Percentiles rank a stretch among this genome's conserved stretches.
Evolutionary conservation across 2,113 vertebrate species (phyloP).

Genomic region (Neolamprologus cancellatus): DNA sequence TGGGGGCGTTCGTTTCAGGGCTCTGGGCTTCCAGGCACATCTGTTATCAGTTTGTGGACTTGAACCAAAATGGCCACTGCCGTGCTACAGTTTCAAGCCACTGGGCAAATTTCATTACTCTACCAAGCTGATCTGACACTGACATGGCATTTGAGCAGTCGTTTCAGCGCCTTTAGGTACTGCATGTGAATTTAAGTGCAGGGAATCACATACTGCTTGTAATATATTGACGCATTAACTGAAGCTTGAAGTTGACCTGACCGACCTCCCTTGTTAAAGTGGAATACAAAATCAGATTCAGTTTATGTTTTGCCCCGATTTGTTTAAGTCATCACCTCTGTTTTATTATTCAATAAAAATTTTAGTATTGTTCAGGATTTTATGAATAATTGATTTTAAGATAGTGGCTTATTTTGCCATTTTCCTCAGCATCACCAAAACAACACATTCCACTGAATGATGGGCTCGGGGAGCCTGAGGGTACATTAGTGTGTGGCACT

Average conservation of each 20-base stretch:
- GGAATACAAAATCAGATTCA: neutral
- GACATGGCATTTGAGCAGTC: neutral
- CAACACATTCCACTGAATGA: neutral
- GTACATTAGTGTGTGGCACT: neutral
- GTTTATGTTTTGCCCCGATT: neutral
- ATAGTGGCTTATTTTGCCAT: neutral
- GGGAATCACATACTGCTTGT: neutral
- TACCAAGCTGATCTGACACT: neutral
- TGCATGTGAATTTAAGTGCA: neutral
- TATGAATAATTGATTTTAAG: constrained; percentile 3
- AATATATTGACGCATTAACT: neutral
- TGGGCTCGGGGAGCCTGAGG: neutral
- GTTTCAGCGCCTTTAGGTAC: neutral
- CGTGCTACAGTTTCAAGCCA: neutral
- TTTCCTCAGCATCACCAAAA: neutral
- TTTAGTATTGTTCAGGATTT: neutral
- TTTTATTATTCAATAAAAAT: neutral
- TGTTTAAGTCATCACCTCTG: constrained; percentile 4
- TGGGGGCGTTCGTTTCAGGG: neutral
- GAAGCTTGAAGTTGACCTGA: neutral
- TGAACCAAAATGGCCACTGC: constrained; percentile 48
- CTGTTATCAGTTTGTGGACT: neutral
- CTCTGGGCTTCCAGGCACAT: neutral
- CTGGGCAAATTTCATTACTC: neutral
- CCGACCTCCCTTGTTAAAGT: neutral